Conservation (phyloP, 2,888 invertebrate species). For the Cephus sareptanus region DNA sequence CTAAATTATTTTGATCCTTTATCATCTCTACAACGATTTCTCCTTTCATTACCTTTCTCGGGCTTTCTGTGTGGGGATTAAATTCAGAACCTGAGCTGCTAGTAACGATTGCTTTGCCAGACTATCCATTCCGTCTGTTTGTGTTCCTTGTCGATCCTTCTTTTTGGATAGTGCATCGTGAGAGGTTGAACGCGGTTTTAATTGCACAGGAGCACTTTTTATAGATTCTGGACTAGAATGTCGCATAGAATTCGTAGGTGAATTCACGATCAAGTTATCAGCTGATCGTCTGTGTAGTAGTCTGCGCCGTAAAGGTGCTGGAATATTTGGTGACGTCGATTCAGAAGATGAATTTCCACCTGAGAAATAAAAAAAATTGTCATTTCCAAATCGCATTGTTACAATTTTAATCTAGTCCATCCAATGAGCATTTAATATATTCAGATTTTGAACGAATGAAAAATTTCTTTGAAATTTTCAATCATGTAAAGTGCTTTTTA, state of each 20-base stretch:
- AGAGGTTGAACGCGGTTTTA: conserved; percentile 58
- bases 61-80: conserved; percentile 85
- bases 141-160: conserved; percentile 43
- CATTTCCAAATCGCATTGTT: neutral
- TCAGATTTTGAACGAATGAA: too few relatives aligned
- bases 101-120: conserved; percentile 80
- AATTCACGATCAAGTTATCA: conserved; percentile 59
- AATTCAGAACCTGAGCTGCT: conserved; percentile 82
- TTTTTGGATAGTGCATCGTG: conserved; percentile 56
- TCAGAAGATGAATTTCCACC: conserved; percentile 57
- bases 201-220: conserved; percentile 58
- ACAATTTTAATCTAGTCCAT: neutral
- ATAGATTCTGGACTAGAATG: conserved; percentile 63
- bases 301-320: conserved; percentile 47
- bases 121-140: conserved; percentile 70
- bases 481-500: neutral
- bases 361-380: conserved; percentile 37
- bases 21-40: neutral
- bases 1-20: neutral
- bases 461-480: too few relatives aligned
- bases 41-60: conserved; percentile 73
- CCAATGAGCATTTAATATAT: neutral
- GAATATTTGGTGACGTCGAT: conserved; percentile 56
- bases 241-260: conserved; percentile 55
- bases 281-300: conserved; percentile 60